phyloP scores from a whole-genome alignment of 2,888 invertebrate species.

The Melinaea marsaeus region DNA sequence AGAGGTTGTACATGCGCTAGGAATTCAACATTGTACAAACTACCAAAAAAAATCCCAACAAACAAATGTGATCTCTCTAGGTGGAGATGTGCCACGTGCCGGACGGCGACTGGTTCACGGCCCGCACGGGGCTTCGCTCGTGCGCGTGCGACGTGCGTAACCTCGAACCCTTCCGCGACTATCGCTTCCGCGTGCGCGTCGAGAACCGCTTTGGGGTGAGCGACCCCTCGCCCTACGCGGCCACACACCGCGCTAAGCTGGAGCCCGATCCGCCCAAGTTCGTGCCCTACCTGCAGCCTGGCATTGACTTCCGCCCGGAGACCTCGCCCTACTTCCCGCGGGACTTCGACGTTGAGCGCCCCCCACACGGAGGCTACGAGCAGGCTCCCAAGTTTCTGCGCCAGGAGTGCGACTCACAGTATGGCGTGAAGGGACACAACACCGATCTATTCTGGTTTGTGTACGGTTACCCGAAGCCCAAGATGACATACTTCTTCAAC shows the following conservation, averaged over 20 bases:
- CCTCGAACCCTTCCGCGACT: slow-evolving; percentile 94
- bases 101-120: slow-evolving; percentile 94
- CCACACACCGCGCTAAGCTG: slow-evolving; percentile 87
- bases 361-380: slow-evolving; percentile 89
- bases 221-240: slow-evolving; percentile 95
- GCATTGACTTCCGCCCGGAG: slow-evolving; percentile 89
- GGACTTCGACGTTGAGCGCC: slow-evolving; percentile 94
- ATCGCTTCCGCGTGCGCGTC: slow-evolving; percentile 95
- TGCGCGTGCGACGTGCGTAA: slow-evolving; percentile 94
- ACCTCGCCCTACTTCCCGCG: slow-evolving; percentile 93
- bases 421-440: slow-evolving; percentile 95
- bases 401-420: slow-evolving; percentile 90
- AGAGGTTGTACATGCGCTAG: neutral
- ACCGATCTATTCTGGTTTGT: slow-evolving; percentile 95
- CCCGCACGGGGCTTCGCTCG: slow-evolving; percentile 89
- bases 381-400: slow-evolving; percentile 92
- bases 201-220: slow-evolving; percentile 98
- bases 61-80: slow-evolving; percentile 40
- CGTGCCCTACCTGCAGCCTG: slow-evolving; percentile 87
- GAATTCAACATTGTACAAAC: neutral
- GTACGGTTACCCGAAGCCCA: slow-evolving; percentile 97
- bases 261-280: slow-evolving; percentile 89
- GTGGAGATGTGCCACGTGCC: slow-evolving; percentile 95
- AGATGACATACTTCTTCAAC: slow-evolving; percentile 92
- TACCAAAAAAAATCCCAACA: neutral